Percentiles rank a stretch among this genome's conserved stretches.
Evolutionary conservation across 2,113 vertebrate genomes (phyloP).

Genomic region (Varanus komodoensis): DNA sequence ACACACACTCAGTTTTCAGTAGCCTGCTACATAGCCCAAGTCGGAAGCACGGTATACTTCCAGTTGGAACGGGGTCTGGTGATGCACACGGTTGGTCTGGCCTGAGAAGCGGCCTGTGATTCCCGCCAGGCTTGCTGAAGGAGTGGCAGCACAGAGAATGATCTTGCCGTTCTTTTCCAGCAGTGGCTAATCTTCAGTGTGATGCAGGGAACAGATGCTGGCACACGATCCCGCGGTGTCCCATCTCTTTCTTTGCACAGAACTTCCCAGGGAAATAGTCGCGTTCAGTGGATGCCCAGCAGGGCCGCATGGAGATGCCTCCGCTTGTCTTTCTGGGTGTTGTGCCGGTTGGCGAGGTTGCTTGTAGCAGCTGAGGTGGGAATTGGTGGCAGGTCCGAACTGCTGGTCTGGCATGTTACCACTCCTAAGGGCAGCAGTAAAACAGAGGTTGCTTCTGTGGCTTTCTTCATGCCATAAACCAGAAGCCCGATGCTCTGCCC

Average conservation of each 20-base stretch:
- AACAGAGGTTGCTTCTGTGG: neutral
- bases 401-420: too few relatives aligned
- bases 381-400: too few relatives aligned
- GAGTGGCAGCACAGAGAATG: neutral
- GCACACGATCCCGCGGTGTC: too few relatives aligned
- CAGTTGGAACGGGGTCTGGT: too few relatives aligned
- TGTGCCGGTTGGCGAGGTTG: neutral
- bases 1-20: too few relatives aligned
- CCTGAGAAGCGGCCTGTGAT: too few relatives aligned
- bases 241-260: neutral
- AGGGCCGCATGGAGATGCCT: neutral
- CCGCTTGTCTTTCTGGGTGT: neutral
- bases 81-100: neutral
- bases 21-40: too few relatives aligned
- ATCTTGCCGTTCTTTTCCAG: neutral
- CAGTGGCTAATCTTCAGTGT: neutral
- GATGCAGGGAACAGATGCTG: neutral
- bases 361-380: too few relatives aligned
- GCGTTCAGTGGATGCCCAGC: neutral
- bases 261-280: neutral
- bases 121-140: neutral
- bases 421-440: too few relatives aligned
- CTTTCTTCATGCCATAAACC: neutral
- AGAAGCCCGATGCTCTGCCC: neutral
- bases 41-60: too few relatives aligned